Percentiles rank a stretch among this genome's conserved stretches.
Conservation (phyloP, 2,113 vertebrate species). For the Barbus barbus region DNA sequence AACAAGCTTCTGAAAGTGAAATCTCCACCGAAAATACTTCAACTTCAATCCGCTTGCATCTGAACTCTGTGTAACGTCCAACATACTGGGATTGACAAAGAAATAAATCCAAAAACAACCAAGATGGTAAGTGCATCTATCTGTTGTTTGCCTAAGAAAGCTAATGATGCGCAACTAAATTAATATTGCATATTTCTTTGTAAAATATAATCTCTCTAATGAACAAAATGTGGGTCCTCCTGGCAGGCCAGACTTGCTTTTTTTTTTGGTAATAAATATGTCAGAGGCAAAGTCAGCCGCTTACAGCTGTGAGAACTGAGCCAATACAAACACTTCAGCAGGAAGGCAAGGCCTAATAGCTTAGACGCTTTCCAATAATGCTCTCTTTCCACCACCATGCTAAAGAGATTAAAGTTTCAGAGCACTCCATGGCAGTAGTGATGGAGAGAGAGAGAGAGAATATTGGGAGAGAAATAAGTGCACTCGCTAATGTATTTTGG, state of each 20-base stretch:
- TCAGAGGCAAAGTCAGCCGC: constrained; percentile 35
- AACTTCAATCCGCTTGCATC: not conserved
- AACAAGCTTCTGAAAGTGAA: not conserved
- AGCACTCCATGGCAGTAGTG: constrained; percentile 30
- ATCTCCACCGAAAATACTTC: not conserved
- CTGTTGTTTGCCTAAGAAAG: constrained; percentile 38
- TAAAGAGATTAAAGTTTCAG: constrained; percentile 45
- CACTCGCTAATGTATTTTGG: constrained; percentile 29
- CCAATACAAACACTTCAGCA: constrained; percentile 56
- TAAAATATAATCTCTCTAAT: constrained; percentile 57
- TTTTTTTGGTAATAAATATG: constrained; percentile 49
- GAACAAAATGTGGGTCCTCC: constrained; percentile 54
- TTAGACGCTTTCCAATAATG: constrained; percentile 51
- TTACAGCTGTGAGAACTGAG: constrained; percentile 29
- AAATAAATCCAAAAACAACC: not conserved
- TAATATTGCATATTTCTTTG: constrained; percentile 54
- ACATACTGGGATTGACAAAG: not conserved
- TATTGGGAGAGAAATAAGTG: constrained; percentile 15
- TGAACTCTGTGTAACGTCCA: not conserved
- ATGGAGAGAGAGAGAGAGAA: constrained; percentile 16
- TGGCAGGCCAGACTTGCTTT: constrained; percentile 39
- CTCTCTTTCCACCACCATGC: constrained; percentile 42
- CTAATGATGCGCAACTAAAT: constrained; percentile 54
- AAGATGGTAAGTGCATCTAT: constrained; percentile 8
- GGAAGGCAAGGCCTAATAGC: constrained; percentile 45